Percentiles rank a stretch among this genome's conserved stretches.
Conservation (phyloP, 2,113 vertebrate genomes). For the Naja naja region DNA sequence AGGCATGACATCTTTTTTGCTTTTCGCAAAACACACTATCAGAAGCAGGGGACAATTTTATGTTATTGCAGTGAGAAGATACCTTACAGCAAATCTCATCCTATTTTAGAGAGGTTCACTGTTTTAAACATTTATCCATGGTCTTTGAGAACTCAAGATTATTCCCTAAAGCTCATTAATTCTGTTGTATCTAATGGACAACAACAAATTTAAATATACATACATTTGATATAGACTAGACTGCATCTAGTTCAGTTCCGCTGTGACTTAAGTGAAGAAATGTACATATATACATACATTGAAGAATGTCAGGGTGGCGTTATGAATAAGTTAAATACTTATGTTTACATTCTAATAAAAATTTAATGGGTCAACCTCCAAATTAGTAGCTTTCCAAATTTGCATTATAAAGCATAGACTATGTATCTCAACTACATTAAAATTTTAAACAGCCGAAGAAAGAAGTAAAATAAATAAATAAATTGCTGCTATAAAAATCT, state of each 20-base stretch:
- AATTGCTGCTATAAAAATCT: conserved; percentile 67
- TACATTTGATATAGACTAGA: conserved; percentile 60
- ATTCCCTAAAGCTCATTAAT: not conserved
- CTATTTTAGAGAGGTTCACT: not conserved
- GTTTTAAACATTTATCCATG: not conserved
- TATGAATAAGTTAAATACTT: conserved; percentile 74
- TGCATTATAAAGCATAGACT: conserved; percentile 67
- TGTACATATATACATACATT: conserved; percentile 71
- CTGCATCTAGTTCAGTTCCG: conserved; percentile 49
- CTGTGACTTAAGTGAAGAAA: conserved; percentile 62
- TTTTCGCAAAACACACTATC: not conserved
- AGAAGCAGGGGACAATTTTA: not conserved
- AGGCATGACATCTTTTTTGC: not conserved
- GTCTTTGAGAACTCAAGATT: too few species aligned
- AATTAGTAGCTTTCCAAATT: conserved; percentile 73
- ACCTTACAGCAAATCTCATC: not conserved
- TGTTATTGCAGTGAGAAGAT: not conserved
- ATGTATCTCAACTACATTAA: conserved; percentile 66
- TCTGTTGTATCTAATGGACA: not conserved
- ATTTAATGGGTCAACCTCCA: conserved; percentile 73
- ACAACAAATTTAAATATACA: conserved; percentile 48
- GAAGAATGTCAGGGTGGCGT: conserved; percentile 65
- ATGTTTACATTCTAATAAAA: conserved; percentile 76
- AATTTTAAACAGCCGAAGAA: conserved; percentile 71
- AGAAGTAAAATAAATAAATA: conserved; percentile 69